phyloP scores from a whole-genome alignment of 2,888 invertebrate genomes.

The Trachelus stipa region DNA sequence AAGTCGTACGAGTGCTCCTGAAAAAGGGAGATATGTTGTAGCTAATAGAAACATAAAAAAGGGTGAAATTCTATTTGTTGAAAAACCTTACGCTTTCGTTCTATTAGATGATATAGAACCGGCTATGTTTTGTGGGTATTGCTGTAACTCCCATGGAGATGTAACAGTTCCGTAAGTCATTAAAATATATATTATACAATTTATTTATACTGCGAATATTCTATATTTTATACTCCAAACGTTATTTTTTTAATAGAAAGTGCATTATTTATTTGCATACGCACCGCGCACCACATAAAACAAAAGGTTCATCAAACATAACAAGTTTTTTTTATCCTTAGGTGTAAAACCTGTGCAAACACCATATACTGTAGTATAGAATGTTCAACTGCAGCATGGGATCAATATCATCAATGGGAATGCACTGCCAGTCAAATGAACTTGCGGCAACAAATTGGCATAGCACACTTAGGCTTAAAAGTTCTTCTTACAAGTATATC shows the following conservation, averaged over 20 bases:
- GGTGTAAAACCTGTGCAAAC: slow-evolving; percentile 76
- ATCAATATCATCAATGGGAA: slow-evolving; percentile 77
- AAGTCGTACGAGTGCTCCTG: slow-evolving; percentile 69
- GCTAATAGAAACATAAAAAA: slow-evolving; percentile 71
- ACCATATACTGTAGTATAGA: slow-evolving; percentile 76
- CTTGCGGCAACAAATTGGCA: slow-evolving; percentile 79
- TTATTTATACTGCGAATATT: no score
- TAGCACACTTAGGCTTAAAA: slow-evolving; percentile 82
- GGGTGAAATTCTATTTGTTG: slow-evolving; percentile 83
- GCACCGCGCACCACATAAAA: no score
- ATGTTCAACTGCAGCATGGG: slow-evolving; percentile 73
- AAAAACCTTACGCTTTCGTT: slow-evolving; percentile 85
- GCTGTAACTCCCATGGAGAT: slow-evolving; percentile 70
- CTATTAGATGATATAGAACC: slow-evolving; percentile 69
- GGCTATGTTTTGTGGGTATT: slow-evolving; percentile 77
- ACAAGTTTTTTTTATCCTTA: slow-evolving; percentile 52
- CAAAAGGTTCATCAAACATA: no score
- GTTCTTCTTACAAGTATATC: slow-evolving; percentile 71
- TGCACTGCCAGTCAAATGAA: slow-evolving; percentile 75
- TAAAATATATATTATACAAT: slow-evolving; percentile 8
- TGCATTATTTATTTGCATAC: no score
- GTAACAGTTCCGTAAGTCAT: slow-evolving; percentile 76
- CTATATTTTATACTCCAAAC: no score
- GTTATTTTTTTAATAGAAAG: no score
- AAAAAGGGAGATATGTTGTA: slow-evolving; percentile 76